Percentiles rank a stretch among this genome's conserved stretches.
Conservation (phyloP, 1,140 invertebrate species). For the Trachelipus rathkii region DNA sequence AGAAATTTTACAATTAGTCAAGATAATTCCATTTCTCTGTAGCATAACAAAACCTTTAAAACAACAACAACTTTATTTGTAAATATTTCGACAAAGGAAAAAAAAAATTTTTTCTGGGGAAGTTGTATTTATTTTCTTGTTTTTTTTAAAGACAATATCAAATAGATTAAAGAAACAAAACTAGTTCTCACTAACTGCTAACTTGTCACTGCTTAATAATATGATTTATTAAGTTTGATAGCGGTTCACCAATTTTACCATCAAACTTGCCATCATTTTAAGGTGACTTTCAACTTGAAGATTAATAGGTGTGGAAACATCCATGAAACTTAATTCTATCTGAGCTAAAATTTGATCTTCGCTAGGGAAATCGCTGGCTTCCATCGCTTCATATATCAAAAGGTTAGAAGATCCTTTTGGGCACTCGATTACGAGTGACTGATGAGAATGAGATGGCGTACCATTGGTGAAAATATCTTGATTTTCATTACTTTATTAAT, state of each 20-base stretch:
- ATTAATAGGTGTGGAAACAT: background rate
- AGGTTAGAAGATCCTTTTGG: background rate
- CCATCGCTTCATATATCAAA: background rate
- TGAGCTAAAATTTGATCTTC: conserved; percentile 7
- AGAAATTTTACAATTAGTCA: too few relatives aligned
- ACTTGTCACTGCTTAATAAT: background rate
- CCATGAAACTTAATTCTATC: background rate
- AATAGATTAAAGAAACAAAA: too few relatives aligned
- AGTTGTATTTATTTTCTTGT: too few relatives aligned
- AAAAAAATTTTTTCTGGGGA: too few relatives aligned
- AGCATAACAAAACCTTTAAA: too few relatives aligned
- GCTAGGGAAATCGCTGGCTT: background rate
- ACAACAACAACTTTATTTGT: too few relatives aligned
- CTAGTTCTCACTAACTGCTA: background rate
- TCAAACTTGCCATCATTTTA: background rate
- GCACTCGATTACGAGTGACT: background rate
- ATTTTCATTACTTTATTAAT: background rate
- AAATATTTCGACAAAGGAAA: too few relatives aligned
- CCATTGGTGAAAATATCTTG: background rate
- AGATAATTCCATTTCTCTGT: too few relatives aligned
- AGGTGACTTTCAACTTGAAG: background rate
- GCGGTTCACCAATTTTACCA: background rate
- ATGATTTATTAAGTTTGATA: background rate
- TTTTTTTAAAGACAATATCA: too few relatives aligned
- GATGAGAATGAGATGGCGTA: background rate